phyloP scores from a whole-genome alignment of 2,888 invertebrate species.

The Aphidius colemani region DNA sequence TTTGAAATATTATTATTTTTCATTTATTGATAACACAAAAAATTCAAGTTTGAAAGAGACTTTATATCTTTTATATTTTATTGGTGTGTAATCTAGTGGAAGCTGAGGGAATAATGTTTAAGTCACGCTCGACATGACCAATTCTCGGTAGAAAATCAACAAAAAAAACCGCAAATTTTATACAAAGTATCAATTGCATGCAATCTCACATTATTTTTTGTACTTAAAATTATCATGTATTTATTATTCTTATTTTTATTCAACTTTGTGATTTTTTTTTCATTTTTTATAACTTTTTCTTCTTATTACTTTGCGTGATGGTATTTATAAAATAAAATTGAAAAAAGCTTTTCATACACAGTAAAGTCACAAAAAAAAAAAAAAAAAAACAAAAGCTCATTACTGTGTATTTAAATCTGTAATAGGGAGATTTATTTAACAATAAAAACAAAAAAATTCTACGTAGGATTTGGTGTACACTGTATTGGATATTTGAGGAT shows the following conservation, averaged over 20 bases:
- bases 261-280: no score
- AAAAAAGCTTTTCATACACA: conserved; percentile 1
- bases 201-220: conserved; percentile 16
- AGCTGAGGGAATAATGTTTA: conserved; percentile 11
- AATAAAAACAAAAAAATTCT: no score
- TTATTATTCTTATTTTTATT: no score
- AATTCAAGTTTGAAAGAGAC: conserved; percentile 10
- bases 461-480: no score
- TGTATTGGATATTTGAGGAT: no score
- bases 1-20: not conserved
- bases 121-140: conserved; percentile 9
- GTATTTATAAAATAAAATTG: not conserved
- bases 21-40: not conserved
- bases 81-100: conserved; percentile 1
- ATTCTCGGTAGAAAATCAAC: conserved; percentile 17
- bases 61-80: not conserved
- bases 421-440: no score
- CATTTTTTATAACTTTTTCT: no score
- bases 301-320: not conserved
- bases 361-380: not conserved
- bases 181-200: conserved; percentile 28
- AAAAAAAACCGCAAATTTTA: conserved; percentile 24
- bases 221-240: not conserved
- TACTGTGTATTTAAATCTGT: no score
- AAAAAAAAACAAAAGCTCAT: not conserved